A percentile compares a stretch with the other conserved stretches of the same genome.
Conservation (phyloP, 2,113 vertebrate species). For the Willisornis vidua region DNA sequence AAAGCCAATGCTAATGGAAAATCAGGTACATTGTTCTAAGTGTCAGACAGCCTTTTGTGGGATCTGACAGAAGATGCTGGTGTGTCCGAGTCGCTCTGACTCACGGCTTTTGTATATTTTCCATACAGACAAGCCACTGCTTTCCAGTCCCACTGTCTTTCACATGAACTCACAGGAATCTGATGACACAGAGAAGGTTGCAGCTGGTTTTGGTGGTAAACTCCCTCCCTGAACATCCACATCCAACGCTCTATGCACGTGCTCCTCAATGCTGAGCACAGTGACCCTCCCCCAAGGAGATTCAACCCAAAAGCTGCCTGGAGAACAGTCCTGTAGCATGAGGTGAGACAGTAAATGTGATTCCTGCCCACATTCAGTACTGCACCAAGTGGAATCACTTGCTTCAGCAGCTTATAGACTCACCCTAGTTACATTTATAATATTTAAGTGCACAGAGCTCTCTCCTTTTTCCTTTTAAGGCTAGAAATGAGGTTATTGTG, state of each 20-base stretch:
- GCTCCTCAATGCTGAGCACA: not conserved
- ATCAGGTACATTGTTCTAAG: not conserved
- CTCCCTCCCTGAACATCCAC: not conserved
- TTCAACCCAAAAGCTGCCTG: not conserved
- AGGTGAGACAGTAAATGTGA: not conserved
- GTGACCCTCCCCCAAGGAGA: not conserved
- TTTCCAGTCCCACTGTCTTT: not conserved
- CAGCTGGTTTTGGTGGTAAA: not conserved
- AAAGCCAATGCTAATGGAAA: not conserved
- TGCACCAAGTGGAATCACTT: not conserved
- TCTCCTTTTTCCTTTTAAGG: not conserved
- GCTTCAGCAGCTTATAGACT: not conserved
- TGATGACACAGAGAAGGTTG: not conserved
- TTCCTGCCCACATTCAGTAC: not conserved
- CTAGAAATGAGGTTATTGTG: conserved; percentile 13
- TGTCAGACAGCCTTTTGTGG: not conserved
- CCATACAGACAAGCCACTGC: not conserved
- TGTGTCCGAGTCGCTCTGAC: not conserved
- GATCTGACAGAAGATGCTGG: not conserved
- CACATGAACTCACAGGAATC: not conserved
- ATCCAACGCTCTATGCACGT: accelerated
- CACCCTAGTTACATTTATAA: not conserved
- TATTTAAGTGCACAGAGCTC: not conserved
- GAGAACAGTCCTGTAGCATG: accelerated
- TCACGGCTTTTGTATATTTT: not conserved